These are phyloP conservation scores for Polydrusus pterygomalis DNA, from an alignment of 2,888 invertebrate species.

Conservation along the genomic window DNA sequence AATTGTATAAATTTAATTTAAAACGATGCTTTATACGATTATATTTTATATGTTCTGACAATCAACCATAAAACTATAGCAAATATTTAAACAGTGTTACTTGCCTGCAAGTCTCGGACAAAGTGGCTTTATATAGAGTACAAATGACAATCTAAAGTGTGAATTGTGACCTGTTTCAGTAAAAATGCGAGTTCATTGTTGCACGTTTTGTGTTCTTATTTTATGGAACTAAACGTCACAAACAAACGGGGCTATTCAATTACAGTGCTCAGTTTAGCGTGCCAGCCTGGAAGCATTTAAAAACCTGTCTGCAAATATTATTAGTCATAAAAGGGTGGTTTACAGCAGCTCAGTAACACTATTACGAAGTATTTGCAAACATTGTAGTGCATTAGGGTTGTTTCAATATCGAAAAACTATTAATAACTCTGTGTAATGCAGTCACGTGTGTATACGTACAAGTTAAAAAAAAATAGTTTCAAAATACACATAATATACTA, in stretches of 20 bases:
- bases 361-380: constrained; percentile 18
- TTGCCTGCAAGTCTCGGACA: constrained; percentile 16
- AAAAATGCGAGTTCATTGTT: constrained; percentile 49
- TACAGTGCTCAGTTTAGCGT: constrained; percentile 43
- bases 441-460: too few relatives aligned
- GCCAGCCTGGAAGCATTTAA: constrained; percentile 45
- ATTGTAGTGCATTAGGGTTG: constrained; percentile 11
- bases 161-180: constrained; percentile 49
- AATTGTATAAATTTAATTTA: neutral
- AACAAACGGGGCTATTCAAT: constrained; percentile 51
- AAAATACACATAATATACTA: too few relatives aligned
- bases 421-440: neutral
- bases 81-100: constrained; percentile 25
- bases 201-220: constrained; percentile 54
- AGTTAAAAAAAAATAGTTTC: too few relatives aligned
- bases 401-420: constrained; percentile 12
- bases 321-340: constrained; percentile 53
- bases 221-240: constrained; percentile 49
- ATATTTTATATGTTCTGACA: neutral
- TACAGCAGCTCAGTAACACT: constrained; percentile 8
- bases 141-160: constrained; percentile 50
- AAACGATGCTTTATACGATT: neutral
- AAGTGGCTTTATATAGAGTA: constrained; percentile 38
- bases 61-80: neutral
- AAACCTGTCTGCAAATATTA: constrained; percentile 45